Evolutionary conservation across 2,888 invertebrate species (phyloP), one percentile per base, ranked within the genome.

Genomic region (Caenorhabditis becei): DNA sequence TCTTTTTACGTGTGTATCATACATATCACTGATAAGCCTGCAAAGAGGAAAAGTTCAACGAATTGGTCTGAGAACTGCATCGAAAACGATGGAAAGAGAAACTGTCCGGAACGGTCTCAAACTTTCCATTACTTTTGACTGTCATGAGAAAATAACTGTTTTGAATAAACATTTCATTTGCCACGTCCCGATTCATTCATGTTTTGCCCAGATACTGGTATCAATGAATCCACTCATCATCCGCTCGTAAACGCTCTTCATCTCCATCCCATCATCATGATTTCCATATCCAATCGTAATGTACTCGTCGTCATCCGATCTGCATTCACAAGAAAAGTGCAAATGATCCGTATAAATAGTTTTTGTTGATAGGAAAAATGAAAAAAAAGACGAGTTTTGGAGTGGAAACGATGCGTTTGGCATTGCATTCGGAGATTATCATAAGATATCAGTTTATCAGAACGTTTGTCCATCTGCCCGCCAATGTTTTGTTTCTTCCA

Each of bases 381-480:
- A n/a, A 47, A 63, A 74, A 62, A 74, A 74, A 72, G 54, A 51
- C 72, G 65, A 65, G 72, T 74, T 74, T 74, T 65, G 59, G 41
- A 35, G 35, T 61, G 16, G n/a, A n/a, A n/a, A n/a, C n/a, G n/a
- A n/a, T 23, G n/a, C 20, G 58, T 5, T 28, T 26, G 41, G 32
- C n/a, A 20, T 11, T 56, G 63, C 59, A 44, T n/a, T 10, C n/a
- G 32, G 49, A 65, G 63, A 63, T 74, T 74, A 74, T 74, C 65
- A 74, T 74, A 74, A 74, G 72, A 74, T 58, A 74, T 63, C 65
- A 65, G 72, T 63, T 65, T 63, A 58, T 74, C 51, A 58, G 72
- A 74, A 74, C 72, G 56, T 63, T 72, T 72, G 65, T 74, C 72
- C 63, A 47, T 71, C 71, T 56, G 23, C 26, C 16, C 54, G n/a